Percentiles rank a stretch among this genome's conserved stretches.
Conservation (phyloP, 2,113 vertebrate genomes). For the Pantherophis guttatus region DNA sequence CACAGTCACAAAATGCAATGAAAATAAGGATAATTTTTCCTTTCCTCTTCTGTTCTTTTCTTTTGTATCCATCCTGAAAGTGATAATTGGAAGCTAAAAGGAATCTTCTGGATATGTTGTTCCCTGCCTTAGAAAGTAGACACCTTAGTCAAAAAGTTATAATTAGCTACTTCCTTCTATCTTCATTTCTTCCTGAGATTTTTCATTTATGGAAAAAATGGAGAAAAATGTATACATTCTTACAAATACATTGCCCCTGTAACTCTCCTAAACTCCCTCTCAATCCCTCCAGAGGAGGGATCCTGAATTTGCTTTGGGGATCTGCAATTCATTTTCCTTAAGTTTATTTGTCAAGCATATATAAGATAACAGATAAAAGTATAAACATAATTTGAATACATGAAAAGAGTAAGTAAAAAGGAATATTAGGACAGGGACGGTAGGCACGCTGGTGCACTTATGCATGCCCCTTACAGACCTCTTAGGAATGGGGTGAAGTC, state of each 20-base stretch:
- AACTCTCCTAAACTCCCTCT: not conserved
- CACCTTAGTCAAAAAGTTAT: not conserved
- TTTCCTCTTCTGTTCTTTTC: not conserved
- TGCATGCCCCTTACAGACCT: too few species aligned
- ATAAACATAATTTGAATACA: too few species aligned
- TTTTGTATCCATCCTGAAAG: not conserved
- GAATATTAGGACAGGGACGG: too few species aligned
- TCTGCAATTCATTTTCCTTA: not conserved
- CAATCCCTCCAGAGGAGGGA: not conserved
- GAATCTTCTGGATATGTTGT: not conserved
- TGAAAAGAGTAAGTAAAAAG: too few species aligned
- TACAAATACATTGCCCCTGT: not conserved
- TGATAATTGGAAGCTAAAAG: not conserved
- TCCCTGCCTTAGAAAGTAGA: not conserved
- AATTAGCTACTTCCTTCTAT: not conserved
- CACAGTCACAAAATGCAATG: not conserved
- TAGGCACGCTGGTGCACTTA: too few species aligned
- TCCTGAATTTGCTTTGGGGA: not conserved
- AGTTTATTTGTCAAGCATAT: too few species aligned
- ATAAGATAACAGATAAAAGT: too few species aligned
- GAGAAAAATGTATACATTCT: not conserved
- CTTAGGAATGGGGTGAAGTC: too few species aligned
- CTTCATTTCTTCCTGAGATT: not conserved
- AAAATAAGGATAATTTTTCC: not conserved
- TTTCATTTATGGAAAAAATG: not conserved